phyloP scores from a whole-genome alignment of 2,113 vertebrate genomes.

The Microcebus tavaratra region DNA sequence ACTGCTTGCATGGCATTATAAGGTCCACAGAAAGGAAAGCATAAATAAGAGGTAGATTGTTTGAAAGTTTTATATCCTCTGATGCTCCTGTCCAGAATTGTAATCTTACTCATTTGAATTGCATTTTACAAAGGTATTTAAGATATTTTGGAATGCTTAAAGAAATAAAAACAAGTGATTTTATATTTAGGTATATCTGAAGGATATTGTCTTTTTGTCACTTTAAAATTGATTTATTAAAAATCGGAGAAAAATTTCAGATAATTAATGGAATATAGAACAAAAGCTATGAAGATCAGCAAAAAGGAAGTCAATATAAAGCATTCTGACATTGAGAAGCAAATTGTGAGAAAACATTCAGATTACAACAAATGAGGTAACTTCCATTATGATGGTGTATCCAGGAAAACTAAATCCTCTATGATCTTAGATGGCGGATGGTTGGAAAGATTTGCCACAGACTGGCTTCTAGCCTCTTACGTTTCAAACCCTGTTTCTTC shows the following conservation, averaged over 20 bases:
- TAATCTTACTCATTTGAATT: background rate
- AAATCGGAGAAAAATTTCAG: background rate
- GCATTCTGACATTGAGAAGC: background rate
- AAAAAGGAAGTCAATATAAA: background rate
- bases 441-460: background rate
- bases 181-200: background rate
- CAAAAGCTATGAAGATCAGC: background rate
- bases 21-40: background rate
- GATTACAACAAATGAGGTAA: background rate
- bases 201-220: background rate
- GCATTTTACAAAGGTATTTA: background rate
- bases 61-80: background rate
- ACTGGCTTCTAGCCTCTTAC: background rate
- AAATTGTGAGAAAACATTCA: background rate
- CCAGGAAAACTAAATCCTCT: background rate
- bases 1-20: background rate
- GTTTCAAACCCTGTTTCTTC: background rate
- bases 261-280: background rate
- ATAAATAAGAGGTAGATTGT: background rate
- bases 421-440: background rate
- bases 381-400: background rate
- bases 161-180: background rate
- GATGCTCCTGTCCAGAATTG: background rate
- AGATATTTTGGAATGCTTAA: background rate
- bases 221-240: constrained; percentile 10